phyloP scores from a whole-genome alignment of 2,888 invertebrate species.

The Stenichneumon culpator region DNA sequence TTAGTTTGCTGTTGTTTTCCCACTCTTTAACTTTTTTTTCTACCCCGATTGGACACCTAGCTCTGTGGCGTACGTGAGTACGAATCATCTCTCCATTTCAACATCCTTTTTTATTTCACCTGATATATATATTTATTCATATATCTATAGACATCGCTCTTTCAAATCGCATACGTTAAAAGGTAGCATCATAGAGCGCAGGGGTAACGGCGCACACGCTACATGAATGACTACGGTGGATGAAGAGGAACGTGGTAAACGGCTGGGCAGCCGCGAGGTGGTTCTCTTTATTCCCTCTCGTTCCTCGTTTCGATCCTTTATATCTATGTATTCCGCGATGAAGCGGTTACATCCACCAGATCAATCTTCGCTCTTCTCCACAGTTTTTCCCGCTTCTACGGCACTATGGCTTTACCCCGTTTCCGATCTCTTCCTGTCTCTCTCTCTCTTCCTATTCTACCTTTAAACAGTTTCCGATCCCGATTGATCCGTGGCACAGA shows the following conservation, averaged over 20 bases:
- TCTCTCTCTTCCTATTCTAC: constrained; percentile 39
- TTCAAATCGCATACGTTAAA: constrained; percentile 24
- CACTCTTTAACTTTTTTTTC: constrained; percentile 19
- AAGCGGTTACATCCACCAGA: constrained; percentile 53
- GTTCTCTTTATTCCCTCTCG: constrained; percentile 29
- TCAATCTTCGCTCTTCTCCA: constrained; percentile 50
- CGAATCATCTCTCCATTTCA: constrained; percentile 36
- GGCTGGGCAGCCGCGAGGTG: constrained; percentile 47
- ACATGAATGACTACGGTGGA: constrained; percentile 57
- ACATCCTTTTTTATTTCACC: constrained; percentile 46
- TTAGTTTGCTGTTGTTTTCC: constrained; percentile 33
- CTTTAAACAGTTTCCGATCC: constrained; percentile 37
- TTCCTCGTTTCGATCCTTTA: constrained; percentile 43
- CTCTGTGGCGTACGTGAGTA: constrained; percentile 6
- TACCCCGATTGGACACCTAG: neutral
- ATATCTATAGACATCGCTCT: constrained; percentile 13
- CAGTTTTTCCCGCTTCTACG: constrained; percentile 38
- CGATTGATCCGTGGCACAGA: constrained; percentile 47
- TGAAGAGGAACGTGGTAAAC: constrained; percentile 61
- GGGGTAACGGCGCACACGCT: constrained; percentile 30
- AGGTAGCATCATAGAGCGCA: constrained; percentile 18
- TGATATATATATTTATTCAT: constrained; percentile 8
- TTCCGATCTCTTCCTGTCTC: constrained; percentile 38
- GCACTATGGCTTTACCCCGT: constrained; percentile 58
- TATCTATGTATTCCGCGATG: constrained; percentile 44